Conservation (phyloP, 2,888 invertebrate genomes). For the Drosophila birchii region DNA sequence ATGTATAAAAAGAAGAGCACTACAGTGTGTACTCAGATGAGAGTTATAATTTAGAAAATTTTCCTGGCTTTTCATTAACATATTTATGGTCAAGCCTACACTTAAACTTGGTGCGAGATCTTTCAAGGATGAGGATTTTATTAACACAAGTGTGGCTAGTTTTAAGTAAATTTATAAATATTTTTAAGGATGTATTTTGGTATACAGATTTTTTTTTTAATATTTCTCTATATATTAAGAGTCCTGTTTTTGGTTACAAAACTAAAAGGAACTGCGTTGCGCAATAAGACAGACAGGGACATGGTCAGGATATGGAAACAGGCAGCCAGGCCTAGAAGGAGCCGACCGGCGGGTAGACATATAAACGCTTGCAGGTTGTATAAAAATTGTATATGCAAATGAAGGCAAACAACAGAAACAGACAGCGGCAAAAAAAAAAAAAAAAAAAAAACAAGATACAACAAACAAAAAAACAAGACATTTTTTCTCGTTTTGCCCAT, state of each 20-base stretch:
- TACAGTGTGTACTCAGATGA: neutral
- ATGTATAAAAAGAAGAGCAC: neutral
- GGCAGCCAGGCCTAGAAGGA: neutral
- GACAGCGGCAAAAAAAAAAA: slow-evolving; percentile 21
- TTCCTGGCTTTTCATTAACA: neutral
- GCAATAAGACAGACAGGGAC: slow-evolving; percentile 40
- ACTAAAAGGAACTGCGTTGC: slow-evolving; percentile 57
- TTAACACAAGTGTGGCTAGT: neutral
- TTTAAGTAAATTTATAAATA: no score
- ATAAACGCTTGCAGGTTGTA: slow-evolving; percentile 78
- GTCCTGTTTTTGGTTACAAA: slow-evolving; percentile 41
- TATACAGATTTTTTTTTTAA: neutral
- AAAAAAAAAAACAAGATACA: neutral
- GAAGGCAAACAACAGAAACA: slow-evolving; percentile 64
- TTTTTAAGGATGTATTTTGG: neutral
- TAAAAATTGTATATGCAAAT: slow-evolving; percentile 79
- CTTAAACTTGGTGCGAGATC: neutral
- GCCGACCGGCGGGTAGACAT: slow-evolving; percentile 49
- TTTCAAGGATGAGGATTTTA: neutral
- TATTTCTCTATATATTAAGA: slow-evolving; percentile 11
- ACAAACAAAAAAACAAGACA: slow-evolving; percentile 56
- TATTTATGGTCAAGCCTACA: neutral
- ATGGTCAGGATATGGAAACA: slow-evolving; percentile 5
- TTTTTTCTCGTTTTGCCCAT: slow-evolving; percentile 10
- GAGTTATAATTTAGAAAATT: neutral